Percentiles rank a stretch among this genome's conserved stretches.
phyloP scores from a whole-genome alignment of 2,113 vertebrate species.

The Caranx ignobilis region DNA sequence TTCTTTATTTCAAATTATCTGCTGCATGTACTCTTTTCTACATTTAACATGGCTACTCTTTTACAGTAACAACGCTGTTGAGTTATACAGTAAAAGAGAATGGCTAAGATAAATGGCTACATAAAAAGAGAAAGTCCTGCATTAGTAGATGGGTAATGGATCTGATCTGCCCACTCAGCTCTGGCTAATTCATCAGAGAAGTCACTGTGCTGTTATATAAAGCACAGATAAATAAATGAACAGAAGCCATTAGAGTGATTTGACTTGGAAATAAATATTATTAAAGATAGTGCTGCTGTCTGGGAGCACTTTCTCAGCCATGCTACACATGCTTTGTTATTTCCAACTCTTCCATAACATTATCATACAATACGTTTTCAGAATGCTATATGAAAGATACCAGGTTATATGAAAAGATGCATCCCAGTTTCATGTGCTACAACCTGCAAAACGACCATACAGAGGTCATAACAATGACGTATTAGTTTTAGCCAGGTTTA shows the following conservation, averaged over 20 bases:
- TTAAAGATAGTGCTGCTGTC: conserved; percentile 30
- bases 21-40: conserved; percentile 11
- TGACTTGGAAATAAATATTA: conserved; percentile 54
- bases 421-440: background rate
- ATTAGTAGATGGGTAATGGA: conserved; percentile 73
- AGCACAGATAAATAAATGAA: conserved; percentile 67
- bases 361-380: conserved; percentile 31
- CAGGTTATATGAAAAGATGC: background rate
- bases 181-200: conserved; percentile 57
- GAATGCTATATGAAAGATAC: background rate
- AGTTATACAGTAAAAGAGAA: conserved; percentile 45
- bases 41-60: conserved; percentile 14
- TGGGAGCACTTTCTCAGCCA: background rate
- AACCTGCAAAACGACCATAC: too few species aligned
- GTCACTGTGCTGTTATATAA: conserved; percentile 50
- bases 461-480: too few species aligned
- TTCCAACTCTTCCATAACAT: background rate
- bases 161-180: conserved; percentile 63
- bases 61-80: conserved; percentile 16
- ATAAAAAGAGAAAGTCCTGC: conserved; percentile 54
- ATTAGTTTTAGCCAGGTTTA: too few species aligned
- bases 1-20: conserved; percentile 19
- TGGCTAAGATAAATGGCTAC: conserved; percentile 58
- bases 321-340: background rate
- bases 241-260: conserved; percentile 63